A percentile compares a stretch with the other conserved stretches of the same genome.
phyloP scores from a whole-genome alignment of 2,113 vertebrate species.

The Trematomus loennbergii region DNA sequence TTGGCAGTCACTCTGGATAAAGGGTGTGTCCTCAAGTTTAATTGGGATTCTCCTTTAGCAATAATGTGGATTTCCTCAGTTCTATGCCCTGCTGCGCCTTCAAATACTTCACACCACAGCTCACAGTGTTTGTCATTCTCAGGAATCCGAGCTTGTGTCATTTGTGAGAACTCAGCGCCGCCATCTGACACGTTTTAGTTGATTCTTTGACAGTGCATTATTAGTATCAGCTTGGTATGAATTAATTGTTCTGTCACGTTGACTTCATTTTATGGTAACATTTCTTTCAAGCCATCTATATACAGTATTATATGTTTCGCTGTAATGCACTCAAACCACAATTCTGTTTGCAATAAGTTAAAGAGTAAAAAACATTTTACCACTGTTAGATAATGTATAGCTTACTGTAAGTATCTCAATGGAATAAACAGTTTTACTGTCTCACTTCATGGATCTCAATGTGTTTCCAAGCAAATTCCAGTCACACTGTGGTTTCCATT shows the following conservation, averaged over 20 bases:
- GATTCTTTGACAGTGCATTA: slow-evolving; percentile 63
- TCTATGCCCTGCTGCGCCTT: slow-evolving; percentile 22
- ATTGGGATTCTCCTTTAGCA: slow-evolving; percentile 69
- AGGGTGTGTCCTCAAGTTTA: slow-evolving; percentile 64
- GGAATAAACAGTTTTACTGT: slow-evolving; percentile 56
- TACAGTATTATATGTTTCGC: not conserved
- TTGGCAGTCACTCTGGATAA: slow-evolving; percentile 43
- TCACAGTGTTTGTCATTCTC: slow-evolving; percentile 57
- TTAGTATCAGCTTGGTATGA: slow-evolving; percentile 46
- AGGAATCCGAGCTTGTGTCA: slow-evolving; percentile 55
- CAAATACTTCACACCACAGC: slow-evolving; percentile 55
- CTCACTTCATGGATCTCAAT: slow-evolving; percentile 58
- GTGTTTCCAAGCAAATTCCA: slow-evolving; percentile 79
- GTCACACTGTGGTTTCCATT: slow-evolving; percentile 79
- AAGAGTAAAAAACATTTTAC: slow-evolving; percentile 35
- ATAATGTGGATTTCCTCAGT: slow-evolving; percentile 68
- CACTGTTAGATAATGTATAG: slow-evolving; percentile 39
- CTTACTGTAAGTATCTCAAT: slow-evolving; percentile 29
- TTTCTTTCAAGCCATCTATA: slow-evolving; percentile 9
- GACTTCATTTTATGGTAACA: slow-evolving; percentile 23
- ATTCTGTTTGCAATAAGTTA: slow-evolving; percentile 15
- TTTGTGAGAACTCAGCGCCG: slow-evolving; percentile 58
- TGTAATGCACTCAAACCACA: slow-evolving; percentile 2
- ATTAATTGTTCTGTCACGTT: slow-evolving; percentile 21
- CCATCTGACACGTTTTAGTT: slow-evolving; percentile 65